A percentile compares a stretch with the other conserved stretches of the same genome.
Conservation (phyloP, 2,888 invertebrate genomes). For the Clusia tigrina region DNA sequence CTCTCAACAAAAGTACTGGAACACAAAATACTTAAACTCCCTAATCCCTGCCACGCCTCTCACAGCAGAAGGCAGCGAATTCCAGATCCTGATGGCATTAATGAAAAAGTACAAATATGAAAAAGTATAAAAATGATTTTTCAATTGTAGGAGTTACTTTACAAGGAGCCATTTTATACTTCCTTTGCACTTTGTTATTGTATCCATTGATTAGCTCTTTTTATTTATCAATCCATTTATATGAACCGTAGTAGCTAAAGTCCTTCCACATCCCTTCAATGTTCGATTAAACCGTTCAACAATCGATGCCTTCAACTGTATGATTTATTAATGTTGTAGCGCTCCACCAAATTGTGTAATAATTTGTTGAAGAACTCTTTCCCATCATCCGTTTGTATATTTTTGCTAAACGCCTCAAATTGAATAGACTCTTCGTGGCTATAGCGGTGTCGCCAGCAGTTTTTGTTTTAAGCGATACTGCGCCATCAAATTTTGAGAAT, state of each 20-base stretch:
- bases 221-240: constrained; percentile 44
- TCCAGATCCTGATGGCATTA: too few relatives aligned
- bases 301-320: constrained; percentile 29
- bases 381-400: too few relatives aligned
- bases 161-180: constrained; percentile 32
- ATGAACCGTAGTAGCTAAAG: too few relatives aligned
- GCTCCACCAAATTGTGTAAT: background rate
- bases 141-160: constrained; percentile 29
- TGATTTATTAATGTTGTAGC: background rate
- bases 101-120: too few relatives aligned
- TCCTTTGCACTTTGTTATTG: constrained; percentile 38
- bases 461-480: constrained; percentile 15
- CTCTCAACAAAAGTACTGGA: too few relatives aligned
- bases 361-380: background rate
- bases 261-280: too few relatives aligned
- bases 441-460: constrained; percentile 10
- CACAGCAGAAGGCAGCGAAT: too few relatives aligned
- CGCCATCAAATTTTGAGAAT: too few relatives aligned
- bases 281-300: too few relatives aligned
- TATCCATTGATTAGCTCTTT: constrained; percentile 37
- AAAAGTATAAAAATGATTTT: too few relatives aligned
- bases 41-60: too few relatives aligned
- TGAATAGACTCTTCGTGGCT: constrained; percentile 26
- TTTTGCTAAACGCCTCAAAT: constrained; percentile 10
- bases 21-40: too few relatives aligned